Conservation (phyloP, 2,113 vertebrate genomes). For the Onychorhynchus coronatus region DNA sequence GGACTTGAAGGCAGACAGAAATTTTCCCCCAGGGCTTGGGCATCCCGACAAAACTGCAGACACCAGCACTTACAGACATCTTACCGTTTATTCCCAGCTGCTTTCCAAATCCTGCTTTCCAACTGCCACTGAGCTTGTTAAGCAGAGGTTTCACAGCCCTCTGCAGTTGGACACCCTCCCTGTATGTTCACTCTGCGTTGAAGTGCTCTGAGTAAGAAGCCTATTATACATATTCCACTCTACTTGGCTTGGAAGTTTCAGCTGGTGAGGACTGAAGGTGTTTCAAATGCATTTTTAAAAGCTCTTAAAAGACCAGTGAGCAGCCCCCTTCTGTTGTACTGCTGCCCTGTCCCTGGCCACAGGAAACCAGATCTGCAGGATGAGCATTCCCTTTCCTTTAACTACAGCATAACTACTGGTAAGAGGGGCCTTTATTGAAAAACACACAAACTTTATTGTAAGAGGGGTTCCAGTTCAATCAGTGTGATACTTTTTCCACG, state of each 20-base stretch:
- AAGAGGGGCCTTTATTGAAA: not conserved
- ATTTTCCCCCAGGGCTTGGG: not conserved
- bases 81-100: not conserved
- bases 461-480: not conserved
- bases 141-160: not conserved
- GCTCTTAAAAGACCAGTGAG: not conserved
- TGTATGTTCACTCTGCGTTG: not conserved
- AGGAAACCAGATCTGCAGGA: not conserved
- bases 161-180: fast-evolving
- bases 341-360: not conserved
- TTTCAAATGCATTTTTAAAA: not conserved
- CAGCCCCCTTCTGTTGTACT: not conserved
- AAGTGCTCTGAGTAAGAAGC: not conserved
- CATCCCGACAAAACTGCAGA: not conserved
- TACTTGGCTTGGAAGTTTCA: not conserved
- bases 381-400: not conserved
- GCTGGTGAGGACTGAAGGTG: not conserved
- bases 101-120: not conserved
- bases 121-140: not conserved
- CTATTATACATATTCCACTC: not conserved
- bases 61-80: not conserved
- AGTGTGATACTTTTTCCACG: not conserved
- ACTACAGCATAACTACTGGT: not conserved
- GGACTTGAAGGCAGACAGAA: not conserved
- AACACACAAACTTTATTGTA: not conserved